phyloP scores from a whole-genome alignment of 1,140 invertebrate species.

The Lycorma delicatula region DNA sequence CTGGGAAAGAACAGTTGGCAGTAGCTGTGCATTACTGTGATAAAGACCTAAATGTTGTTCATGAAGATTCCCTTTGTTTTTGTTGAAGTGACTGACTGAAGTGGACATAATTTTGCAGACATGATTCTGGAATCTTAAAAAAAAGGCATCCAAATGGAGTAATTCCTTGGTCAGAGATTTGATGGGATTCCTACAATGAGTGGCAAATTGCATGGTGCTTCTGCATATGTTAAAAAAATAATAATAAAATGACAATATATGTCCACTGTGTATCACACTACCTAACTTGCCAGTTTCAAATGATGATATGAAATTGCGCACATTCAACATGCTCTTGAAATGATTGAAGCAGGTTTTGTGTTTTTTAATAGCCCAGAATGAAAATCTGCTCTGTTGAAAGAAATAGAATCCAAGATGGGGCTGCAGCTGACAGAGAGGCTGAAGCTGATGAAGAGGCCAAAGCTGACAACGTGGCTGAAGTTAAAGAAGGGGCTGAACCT shows the following conservation, averaged over 20 bases:
- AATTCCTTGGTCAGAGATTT: constrained; percentile 3
- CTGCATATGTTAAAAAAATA: neutral
- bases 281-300: neutral
- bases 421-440: too few relatives aligned
- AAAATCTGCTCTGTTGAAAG: too few relatives aligned
- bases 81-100: neutral
- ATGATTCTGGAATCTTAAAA: neutral
- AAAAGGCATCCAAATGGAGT: neutral
- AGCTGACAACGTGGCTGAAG: too few relatives aligned
- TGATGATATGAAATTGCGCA: too few relatives aligned
- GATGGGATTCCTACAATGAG: constrained; percentile 4
- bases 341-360: too few relatives aligned
- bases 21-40: neutral
- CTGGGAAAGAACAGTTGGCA: neutral
- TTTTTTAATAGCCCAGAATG: too few relatives aligned
- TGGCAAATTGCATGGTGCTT: constrained; percentile 7
- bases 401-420: too few relatives aligned
- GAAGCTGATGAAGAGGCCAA: too few relatives aligned
- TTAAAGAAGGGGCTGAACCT: too few relatives aligned
- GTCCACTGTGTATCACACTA: constrained; percentile 7
- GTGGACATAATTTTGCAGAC: neutral
- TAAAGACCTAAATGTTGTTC: neutral
- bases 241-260: neutral
- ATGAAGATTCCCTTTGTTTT: neutral
- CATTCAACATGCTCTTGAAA: too few relatives aligned